Percentiles rank a stretch among this genome's conserved stretches.
phyloP scores from a whole-genome alignment of 1,140 invertebrate species.

The Brachionus angularis region DNA sequence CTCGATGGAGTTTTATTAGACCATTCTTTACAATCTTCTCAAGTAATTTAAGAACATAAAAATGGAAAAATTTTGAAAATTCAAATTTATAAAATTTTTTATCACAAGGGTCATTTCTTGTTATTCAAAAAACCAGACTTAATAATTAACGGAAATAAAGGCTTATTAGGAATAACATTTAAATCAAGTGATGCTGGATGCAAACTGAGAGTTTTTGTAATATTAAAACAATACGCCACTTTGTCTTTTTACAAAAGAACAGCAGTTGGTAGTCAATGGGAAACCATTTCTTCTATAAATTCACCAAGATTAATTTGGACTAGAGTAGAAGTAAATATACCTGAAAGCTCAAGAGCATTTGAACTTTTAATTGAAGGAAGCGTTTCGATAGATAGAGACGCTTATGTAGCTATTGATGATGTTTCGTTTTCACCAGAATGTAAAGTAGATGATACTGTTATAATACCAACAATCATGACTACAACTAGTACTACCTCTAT shows the following conservation, averaged over 20 bases:
- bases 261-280: slow-evolving; percentile 9
- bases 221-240: neutral
- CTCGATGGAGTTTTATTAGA: neutral
- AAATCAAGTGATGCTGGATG: slow-evolving; percentile 21
- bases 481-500: neutral
- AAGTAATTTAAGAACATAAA: neutral
- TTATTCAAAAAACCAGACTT: neutral
- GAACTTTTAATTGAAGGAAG: slow-evolving; percentile 51
- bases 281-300: neutral
- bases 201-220: neutral
- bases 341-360: slow-evolving; percentile 35
- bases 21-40: neutral
- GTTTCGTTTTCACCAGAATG: slow-evolving; percentile 54
- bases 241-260: slow-evolving; percentile 7
- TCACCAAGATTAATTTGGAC: neutral
- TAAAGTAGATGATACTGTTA: slow-evolving; percentile 23
- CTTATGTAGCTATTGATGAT: slow-evolving; percentile 57
- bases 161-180: slow-evolving; percentile 3
- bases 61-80: neutral
- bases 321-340: slow-evolving; percentile 2
- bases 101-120: slow-evolving; percentile 18
- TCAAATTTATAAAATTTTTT: neutral
- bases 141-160: neutral
- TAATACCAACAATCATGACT: slow-evolving; percentile 9
- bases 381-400: slow-evolving; percentile 48